Conservation (phyloP, 1,140 invertebrate genomes). For the Drosophila santomea region DNA sequence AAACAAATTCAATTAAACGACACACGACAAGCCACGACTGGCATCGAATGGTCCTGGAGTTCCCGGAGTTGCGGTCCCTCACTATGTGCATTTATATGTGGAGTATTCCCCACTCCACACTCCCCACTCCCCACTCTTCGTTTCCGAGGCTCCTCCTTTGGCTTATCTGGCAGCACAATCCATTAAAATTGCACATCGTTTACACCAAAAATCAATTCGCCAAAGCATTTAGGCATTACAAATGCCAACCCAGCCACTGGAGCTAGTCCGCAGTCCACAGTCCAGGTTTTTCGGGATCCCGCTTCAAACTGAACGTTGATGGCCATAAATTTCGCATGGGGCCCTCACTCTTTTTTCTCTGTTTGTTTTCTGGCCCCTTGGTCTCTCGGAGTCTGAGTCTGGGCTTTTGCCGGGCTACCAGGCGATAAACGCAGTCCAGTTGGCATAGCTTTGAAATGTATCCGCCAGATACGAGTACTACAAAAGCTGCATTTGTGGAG, state of each 20-base stretch:
- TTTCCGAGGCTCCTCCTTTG: conserved; percentile 14
- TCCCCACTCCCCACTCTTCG: too few species aligned
- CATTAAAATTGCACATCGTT: conserved; percentile 85
- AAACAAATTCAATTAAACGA: conserved; percentile 84
- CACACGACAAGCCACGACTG: conserved; percentile 53
- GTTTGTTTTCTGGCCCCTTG: conserved; percentile 37
- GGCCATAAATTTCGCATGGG: conserved; percentile 78
- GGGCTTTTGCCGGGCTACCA: conserved; percentile 56
- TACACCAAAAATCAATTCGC: conserved; percentile 85
- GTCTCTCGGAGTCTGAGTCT: conserved; percentile 1
- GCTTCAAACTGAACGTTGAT: conserved; percentile 81
- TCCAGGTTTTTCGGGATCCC: conserved; percentile 45
- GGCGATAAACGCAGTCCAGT: conserved; percentile 71
- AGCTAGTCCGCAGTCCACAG: conserved; percentile 42
- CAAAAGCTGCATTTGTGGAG: conserved; percentile 55
- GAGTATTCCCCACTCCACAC: conserved; percentile 24
- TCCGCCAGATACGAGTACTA: conserved; percentile 69
- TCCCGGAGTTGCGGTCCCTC: neutral
- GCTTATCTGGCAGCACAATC: conserved; percentile 84
- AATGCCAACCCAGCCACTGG: conserved; percentile 78
- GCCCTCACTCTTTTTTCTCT: conserved; percentile 27
- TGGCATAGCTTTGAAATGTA: conserved; percentile 78
- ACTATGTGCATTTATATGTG: neutral
- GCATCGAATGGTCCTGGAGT: conserved; percentile 2
- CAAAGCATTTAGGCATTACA: conserved; percentile 84